These are phyloP conservation scores for Rutpela maculata DNA, from an alignment of 2,888 invertebrate species.

Conservation along the genomic window DNA sequence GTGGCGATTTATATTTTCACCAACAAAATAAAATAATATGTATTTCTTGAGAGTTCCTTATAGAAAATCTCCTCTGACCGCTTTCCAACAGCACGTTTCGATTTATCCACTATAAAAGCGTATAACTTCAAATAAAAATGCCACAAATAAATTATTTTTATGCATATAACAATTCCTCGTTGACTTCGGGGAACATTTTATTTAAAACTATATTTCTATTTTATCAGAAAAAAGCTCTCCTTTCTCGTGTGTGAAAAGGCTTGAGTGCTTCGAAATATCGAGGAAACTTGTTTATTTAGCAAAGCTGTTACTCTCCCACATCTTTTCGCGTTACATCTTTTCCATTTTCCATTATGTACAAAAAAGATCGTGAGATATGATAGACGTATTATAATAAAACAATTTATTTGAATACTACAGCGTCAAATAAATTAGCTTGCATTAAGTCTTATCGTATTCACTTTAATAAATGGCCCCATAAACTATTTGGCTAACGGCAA, in stretches of 20 bases:
- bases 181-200: constrained; percentile 22
- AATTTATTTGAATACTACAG: constrained; percentile 7
- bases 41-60: background rate
- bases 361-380: constrained; percentile 20
- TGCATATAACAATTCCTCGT: background rate
- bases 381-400: constrained; percentile 24
- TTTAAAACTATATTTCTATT: constrained; percentile 25
- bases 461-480: constrained; percentile 4
- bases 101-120: constrained; percentile 22
- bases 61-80: constrained; percentile 14
- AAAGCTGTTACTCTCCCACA: constrained; percentile 31
- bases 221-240: background rate
- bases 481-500: constrained; percentile 3
- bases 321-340: constrained; percentile 13
- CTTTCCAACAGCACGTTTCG: constrained; percentile 16
- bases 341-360: constrained; percentile 28
- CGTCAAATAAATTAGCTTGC: constrained; percentile 3
- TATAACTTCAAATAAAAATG: constrained; percentile 8
- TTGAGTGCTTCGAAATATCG: constrained; percentile 24
- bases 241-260: constrained; percentile 14
- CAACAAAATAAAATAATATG: background rate
- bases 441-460: constrained; percentile 15
- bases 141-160: constrained; percentile 29
- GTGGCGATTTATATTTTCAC: constrained; percentile 8
- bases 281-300: constrained; percentile 31